A percentile compares a stretch with the other conserved stretches of the same genome.
Conservation (phyloP, 2,113 vertebrate genomes). For the Brachypodius melanocephalos region DNA sequence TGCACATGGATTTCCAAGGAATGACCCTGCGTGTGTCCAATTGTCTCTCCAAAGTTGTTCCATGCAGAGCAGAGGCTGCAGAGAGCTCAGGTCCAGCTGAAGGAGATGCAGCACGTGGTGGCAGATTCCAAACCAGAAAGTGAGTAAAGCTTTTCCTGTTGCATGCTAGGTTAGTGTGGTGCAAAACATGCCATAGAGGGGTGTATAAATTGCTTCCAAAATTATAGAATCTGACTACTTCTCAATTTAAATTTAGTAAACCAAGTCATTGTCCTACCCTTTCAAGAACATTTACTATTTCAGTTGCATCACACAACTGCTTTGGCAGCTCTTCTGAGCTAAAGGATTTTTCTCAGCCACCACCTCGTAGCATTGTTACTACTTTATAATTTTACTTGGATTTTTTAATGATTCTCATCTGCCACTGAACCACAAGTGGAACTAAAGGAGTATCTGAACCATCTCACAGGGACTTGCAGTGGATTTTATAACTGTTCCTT, state of each 20-base stretch:
- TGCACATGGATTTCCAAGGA: not conserved
- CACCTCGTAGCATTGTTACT: not conserved
- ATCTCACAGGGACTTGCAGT: not conserved
- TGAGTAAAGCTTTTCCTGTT: conserved; percentile 73
- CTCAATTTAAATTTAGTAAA: not conserved
- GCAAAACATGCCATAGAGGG: not conserved
- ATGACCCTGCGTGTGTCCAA: not conserved
- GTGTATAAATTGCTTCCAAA: not conserved
- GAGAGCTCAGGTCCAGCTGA: conserved; percentile 87
- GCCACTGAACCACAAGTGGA: not conserved
- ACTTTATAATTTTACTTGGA: not conserved
- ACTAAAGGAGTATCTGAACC: not conserved
- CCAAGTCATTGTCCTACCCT: not conserved
- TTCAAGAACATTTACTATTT: not conserved
- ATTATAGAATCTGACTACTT: not conserved
- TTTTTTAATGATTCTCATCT: not conserved
- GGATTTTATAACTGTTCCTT: conserved; percentile 26
- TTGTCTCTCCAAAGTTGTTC: conserved; percentile 82
- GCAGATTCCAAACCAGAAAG: conserved; percentile 93
- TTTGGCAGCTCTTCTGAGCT: not conserved
- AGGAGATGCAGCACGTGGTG: conserved; percentile 87
- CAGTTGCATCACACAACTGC: not conserved
- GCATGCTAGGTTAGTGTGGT: not conserved
- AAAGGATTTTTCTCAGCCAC: not conserved
- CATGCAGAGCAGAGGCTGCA: conserved; percentile 89